These are phyloP conservation scores for Eupithecia abbreviata DNA, from an alignment of 2,888 invertebrate species.

Conservation along the genomic window DNA sequence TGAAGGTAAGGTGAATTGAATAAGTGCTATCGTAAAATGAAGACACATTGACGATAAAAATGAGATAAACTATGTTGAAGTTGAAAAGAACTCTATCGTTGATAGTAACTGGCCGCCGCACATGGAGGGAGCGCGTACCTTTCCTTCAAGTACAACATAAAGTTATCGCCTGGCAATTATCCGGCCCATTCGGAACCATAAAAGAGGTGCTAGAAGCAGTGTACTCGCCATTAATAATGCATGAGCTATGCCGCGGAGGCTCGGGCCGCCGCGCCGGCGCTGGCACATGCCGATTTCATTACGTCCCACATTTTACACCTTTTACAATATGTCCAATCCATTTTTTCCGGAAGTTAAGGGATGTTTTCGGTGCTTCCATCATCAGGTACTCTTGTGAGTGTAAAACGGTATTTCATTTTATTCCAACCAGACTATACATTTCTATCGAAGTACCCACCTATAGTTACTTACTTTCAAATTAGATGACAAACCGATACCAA, in stretches of 20 bases:
- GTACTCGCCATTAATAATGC: conserved; percentile 25
- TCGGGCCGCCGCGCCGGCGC: not conserved
- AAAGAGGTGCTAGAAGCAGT: conserved; percentile 23
- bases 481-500: not conserved
- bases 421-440: not conserved
- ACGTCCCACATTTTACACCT: conserved; percentile 15
- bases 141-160: not conserved
- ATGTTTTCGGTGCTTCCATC: not conserved
- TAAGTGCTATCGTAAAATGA: no score
- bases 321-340: conserved; percentile 9
- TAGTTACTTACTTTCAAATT: no score
- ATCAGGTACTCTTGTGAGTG: not conserved
- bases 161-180: conserved; percentile 18
- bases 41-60: not conserved
- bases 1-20: not conserved
- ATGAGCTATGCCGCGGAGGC: conserved; percentile 4
- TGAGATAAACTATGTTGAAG: not conserved
- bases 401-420: not conserved
- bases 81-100: not conserved
- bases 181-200: conserved; percentile 12
- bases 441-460: not conserved
- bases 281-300: conserved; percentile 19
- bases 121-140: not conserved
- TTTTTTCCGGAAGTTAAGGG: not conserved
- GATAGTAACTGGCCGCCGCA: not conserved